Percentiles rank a stretch among this genome's conserved stretches.
These are phyloP conservation scores for Strigops habroptila DNA, from an alignment of 2,113 vertebrate species.

Conservation along the genomic window DNA sequence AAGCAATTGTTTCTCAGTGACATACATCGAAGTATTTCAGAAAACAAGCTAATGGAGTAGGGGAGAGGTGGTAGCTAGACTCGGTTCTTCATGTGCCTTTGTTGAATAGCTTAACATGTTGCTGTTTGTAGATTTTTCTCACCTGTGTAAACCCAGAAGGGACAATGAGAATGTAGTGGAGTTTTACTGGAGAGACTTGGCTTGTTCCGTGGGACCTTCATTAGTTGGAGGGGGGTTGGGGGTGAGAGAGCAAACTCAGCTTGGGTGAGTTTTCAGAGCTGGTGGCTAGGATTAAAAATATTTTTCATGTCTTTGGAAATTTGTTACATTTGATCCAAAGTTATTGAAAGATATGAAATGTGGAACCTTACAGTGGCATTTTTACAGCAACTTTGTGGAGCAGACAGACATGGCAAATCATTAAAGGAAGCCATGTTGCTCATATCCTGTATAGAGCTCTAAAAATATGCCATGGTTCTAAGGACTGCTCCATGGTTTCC, in stretches of 20 bases:
- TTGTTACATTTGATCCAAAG: background rate
- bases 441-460: background rate
- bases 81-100: background rate
- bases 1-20: background rate
- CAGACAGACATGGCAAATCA: background rate
- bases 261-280: background rate
- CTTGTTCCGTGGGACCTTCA: background rate
- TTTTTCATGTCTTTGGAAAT: background rate
- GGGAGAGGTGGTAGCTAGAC: background rate
- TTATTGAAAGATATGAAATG: background rate
- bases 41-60: background rate
- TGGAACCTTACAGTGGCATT: background rate
- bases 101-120: background rate
- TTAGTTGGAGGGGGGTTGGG: background rate
- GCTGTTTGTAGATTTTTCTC: background rate
- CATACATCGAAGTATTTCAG: background rate
- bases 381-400: background rate
- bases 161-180: background rate
- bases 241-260: background rate
- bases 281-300: background rate
- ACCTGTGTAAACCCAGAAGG: background rate
- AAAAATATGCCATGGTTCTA: background rate
- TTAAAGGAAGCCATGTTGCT: constrained; percentile 11
- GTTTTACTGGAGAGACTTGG: background rate
- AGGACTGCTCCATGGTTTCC: background rate